Evolutionary conservation across 2,888 invertebrate species (phyloP).

Genomic region (Tuta absoluta): DNA sequence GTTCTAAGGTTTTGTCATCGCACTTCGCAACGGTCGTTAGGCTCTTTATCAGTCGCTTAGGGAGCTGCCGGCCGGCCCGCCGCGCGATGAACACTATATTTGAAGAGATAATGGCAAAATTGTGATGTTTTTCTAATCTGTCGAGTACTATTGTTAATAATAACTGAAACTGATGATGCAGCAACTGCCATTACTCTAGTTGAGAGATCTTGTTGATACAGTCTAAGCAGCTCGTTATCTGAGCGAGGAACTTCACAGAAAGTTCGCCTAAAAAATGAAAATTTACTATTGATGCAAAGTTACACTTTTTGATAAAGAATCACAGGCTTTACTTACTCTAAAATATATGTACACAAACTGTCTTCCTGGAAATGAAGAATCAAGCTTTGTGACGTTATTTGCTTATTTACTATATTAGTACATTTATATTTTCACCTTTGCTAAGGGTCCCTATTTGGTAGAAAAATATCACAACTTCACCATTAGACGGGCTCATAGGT

Average conservation of each 20-base stretch:
- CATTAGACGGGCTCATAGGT: slow-evolving; percentile 69
- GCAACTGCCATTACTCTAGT: neutral
- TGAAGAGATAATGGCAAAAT: slow-evolving; percentile 76
- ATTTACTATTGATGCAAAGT: slow-evolving; percentile 42
- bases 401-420: slow-evolving; percentile 60
- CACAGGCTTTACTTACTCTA: slow-evolving; percentile 77
- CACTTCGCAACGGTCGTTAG: slow-evolving; percentile 63
- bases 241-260: neutral
- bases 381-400: slow-evolving; percentile 69
- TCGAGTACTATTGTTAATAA: neutral
- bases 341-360: slow-evolving; percentile 75
- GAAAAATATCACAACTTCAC: slow-evolving; percentile 80
- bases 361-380: slow-evolving; percentile 70
- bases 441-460: slow-evolving; percentile 48
- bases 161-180: slow-evolving; percentile 16
- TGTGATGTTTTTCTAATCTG: slow-evolving; percentile 76
- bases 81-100: slow-evolving; percentile 65
- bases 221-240: slow-evolving; percentile 37
- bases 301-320: slow-evolving; percentile 64
- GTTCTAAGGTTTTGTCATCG: slow-evolving; percentile 62
- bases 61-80: slow-evolving; percentile 59
- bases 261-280: slow-evolving; percentile 38
- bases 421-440: slow-evolving; percentile 50
- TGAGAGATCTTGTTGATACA: slow-evolving; percentile 16
- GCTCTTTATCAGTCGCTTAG: slow-evolving; percentile 71